Conservation (phyloP, 2,797 vertebrate genomes). For the Eulemur mongoz region DNA sequence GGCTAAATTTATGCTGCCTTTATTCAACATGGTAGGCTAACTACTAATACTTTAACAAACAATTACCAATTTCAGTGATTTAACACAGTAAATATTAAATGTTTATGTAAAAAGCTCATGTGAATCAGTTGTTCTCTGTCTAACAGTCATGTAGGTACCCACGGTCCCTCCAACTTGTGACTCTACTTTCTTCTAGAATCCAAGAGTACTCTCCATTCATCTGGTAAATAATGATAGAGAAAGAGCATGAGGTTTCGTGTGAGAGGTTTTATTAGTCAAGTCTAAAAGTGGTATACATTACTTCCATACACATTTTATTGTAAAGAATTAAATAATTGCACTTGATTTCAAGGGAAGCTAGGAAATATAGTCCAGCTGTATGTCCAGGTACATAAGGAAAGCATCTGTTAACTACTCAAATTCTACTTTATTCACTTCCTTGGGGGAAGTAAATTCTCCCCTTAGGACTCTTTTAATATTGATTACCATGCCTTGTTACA, state of each 20-base stretch:
- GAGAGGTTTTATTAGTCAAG: neutral
- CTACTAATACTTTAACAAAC: neutral
- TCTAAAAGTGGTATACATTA: neutral
- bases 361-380: neutral
- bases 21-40: neutral
- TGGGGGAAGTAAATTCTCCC: neutral
- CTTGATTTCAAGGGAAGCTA: neutral
- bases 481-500: neutral
- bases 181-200: neutral
- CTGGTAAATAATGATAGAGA: neutral
- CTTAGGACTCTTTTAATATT: neutral
- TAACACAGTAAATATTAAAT: neutral
- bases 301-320: neutral
- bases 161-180: neutral
- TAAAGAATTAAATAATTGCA: neutral
- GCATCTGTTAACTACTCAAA: neutral
- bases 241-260: neutral
- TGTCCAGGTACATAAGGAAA: neutral
- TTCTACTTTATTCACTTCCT: neutral
- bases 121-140: neutral
- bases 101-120: neutral
- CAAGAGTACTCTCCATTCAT: neutral
- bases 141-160: neutral
- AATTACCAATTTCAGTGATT: neutral
- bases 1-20: neutral